Evolutionary conservation across 2,888 invertebrate species (phyloP).

Genomic region (Dendrolimus pini): DNA sequence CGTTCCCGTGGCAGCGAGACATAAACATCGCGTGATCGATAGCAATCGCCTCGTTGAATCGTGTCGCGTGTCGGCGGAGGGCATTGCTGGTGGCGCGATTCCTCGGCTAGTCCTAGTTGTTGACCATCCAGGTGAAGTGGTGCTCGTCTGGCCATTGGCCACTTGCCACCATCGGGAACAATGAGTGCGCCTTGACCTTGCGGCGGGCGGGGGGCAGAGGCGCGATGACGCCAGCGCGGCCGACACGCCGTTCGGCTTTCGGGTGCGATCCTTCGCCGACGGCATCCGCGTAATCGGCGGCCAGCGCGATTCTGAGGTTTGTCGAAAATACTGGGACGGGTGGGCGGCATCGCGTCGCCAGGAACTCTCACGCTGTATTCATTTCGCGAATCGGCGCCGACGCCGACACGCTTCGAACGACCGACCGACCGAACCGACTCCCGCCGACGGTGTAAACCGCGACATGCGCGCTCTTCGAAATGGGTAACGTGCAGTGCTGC

Average conservation of each 20-base stretch:
- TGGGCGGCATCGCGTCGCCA: constrained; percentile 58
- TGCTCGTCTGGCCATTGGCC: constrained; percentile 38
- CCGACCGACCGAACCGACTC: constrained; percentile 69
- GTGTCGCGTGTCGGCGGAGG: constrained; percentile 23
- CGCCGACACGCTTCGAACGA: constrained; percentile 74
- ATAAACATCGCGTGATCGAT: constrained; percentile 70
- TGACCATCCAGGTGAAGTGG: constrained; percentile 35
- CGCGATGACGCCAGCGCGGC: constrained; percentile 71
- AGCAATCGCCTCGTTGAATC: constrained; percentile 34
- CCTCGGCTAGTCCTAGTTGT: constrained; percentile 25
- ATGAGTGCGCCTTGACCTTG: constrained; percentile 73
- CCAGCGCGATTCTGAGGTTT: constrained; percentile 60
- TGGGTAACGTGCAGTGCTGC: constrained; percentile 77
- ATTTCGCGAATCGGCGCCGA: constrained; percentile 73
- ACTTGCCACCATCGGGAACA: constrained; percentile 48
- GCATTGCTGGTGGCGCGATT: constrained; percentile 22
- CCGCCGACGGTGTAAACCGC: constrained; percentile 61
- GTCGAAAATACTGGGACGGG: constrained; percentile 66
- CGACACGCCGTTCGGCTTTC: constrained; percentile 69
- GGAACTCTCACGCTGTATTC: constrained; percentile 52
- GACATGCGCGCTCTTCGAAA: constrained; percentile 69
- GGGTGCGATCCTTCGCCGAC: constrained; percentile 74
- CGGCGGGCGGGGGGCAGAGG: constrained; percentile 61
- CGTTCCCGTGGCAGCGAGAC: constrained; percentile 68
- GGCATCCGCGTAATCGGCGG: constrained; percentile 73